Conservation (phyloP, 2,888 invertebrate species). For the Holacanthella duospinosa region DNA sequence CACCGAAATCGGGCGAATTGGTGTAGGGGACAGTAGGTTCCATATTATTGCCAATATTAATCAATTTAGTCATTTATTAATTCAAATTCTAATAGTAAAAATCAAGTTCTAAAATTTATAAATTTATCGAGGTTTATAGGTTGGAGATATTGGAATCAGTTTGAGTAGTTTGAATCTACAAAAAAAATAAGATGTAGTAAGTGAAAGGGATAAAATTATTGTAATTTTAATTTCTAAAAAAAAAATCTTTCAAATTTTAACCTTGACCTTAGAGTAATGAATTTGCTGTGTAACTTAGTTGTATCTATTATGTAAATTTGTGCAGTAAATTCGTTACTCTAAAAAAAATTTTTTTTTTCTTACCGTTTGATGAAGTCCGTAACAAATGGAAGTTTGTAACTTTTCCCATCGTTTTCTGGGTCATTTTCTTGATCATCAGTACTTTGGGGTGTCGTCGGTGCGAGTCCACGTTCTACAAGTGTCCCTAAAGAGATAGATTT, state of each 20-base stretch:
- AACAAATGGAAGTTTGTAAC: neutral
- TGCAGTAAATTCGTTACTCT: neutral
- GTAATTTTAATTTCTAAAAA: no score
- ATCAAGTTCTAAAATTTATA: no score
- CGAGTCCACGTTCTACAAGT: neutral
- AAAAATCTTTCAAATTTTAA: no score
- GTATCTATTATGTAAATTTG: no score
- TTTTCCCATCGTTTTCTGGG: no score
- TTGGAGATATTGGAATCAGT: constrained; percentile 1
- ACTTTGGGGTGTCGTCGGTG: neutral
- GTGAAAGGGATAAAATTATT: no score
- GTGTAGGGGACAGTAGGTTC: neutral
- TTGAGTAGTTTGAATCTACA: neutral
- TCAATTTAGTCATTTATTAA: neutral
- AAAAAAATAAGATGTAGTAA: neutral
- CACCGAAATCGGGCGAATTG: neutral
- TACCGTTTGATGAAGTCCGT: neutral
- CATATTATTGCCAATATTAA: neutral
- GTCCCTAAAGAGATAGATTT: neutral
- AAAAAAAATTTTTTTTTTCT: no score
- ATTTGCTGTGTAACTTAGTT: no score
- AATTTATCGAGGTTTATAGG: neutral
- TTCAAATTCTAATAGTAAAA: neutral
- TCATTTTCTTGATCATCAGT: neutral
- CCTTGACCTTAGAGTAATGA: no score